Evolutionary conservation across 2,797 vertebrate genomes (phyloP).

Genomic region (Cossypha polioptera): DNA sequence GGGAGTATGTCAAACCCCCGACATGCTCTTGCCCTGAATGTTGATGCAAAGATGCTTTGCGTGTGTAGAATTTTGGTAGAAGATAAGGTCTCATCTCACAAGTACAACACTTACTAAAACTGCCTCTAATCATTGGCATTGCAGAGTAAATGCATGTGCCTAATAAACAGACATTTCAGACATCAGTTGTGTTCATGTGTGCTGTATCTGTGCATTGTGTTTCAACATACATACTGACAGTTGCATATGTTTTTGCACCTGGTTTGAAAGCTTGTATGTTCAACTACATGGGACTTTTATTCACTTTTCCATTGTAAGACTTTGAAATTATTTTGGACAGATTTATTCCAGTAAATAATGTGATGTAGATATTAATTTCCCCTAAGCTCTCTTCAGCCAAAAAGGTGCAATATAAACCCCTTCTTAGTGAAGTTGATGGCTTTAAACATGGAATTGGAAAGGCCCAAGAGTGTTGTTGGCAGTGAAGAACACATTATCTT

Average conservation of each 20-base stretch:
- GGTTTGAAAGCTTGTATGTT: not conserved
- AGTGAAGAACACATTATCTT: not conserved
- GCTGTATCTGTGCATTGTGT: not conserved
- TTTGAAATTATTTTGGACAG: not conserved
- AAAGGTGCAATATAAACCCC: not conserved
- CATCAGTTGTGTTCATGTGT: not conserved
- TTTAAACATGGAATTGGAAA: not conserved
- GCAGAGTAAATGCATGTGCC: not conserved
- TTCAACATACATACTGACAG: fast-evolving
- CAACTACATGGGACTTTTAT: not conserved
- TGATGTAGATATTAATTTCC: not conserved
- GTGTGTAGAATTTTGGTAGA: not conserved
- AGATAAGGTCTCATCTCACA: not conserved
- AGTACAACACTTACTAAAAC: not conserved
- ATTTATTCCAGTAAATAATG: not conserved
- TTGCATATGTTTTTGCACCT: not conserved
- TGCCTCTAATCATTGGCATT: not conserved
- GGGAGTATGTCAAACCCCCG: not conserved
- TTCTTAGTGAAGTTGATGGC: not conserved
- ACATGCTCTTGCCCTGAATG: not conserved
- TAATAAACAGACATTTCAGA: not conserved
- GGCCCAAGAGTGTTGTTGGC: not conserved
- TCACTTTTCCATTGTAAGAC: not conserved
- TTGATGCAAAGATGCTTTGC: not conserved
- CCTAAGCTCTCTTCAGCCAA: not conserved